Evolutionary conservation across 2,888 invertebrate species (phyloP).

Genomic region (Epirrhoe alternata): DNA sequence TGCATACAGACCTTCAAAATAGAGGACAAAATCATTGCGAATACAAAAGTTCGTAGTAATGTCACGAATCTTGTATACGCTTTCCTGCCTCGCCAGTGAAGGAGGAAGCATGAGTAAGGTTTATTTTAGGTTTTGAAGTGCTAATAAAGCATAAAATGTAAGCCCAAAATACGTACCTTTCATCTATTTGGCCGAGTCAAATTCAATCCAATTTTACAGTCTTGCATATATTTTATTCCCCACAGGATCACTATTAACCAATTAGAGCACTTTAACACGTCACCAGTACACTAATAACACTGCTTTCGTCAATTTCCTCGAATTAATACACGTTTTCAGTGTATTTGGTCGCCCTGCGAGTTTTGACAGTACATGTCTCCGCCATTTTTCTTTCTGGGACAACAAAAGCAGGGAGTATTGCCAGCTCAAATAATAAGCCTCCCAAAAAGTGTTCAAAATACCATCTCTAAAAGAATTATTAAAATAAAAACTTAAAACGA

Average conservation of each 20-base stretch:
- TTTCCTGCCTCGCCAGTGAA: background rate
- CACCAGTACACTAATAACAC: slow-evolving; percentile 54
- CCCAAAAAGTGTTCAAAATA: slow-evolving; percentile 57
- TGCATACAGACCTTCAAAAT: slow-evolving; percentile 19
- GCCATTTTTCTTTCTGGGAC: slow-evolving; percentile 77
- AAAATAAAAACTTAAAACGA: background rate
- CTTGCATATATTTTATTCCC: slow-evolving; percentile 54
- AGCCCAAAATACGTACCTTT: slow-evolving; percentile 68
- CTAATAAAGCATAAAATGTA: slow-evolving; percentile 39
- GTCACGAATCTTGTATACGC: background rate
- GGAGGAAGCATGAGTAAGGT: slow-evolving; percentile 6
- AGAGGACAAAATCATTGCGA: slow-evolving; percentile 6
- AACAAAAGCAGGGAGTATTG: slow-evolving; percentile 70
- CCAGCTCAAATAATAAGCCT: slow-evolving; percentile 46
- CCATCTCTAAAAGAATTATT: too few relatives aligned
- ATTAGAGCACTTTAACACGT: slow-evolving; percentile 59
- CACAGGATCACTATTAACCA: slow-evolving; percentile 44
- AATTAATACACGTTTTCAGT: slow-evolving; percentile 70
- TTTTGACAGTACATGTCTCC: slow-evolving; percentile 77
- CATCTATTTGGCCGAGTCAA: slow-evolving; percentile 68
- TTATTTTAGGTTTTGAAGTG: slow-evolving; percentile 18
- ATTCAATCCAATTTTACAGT: slow-evolving; percentile 51
- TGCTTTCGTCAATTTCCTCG: slow-evolving; percentile 49
- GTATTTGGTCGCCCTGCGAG: slow-evolving; percentile 64
- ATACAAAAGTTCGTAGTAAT: background rate